Evolutionary conservation across 2,888 invertebrate species (phyloP).

Genomic region (Linnaemya tessellans): DNA sequence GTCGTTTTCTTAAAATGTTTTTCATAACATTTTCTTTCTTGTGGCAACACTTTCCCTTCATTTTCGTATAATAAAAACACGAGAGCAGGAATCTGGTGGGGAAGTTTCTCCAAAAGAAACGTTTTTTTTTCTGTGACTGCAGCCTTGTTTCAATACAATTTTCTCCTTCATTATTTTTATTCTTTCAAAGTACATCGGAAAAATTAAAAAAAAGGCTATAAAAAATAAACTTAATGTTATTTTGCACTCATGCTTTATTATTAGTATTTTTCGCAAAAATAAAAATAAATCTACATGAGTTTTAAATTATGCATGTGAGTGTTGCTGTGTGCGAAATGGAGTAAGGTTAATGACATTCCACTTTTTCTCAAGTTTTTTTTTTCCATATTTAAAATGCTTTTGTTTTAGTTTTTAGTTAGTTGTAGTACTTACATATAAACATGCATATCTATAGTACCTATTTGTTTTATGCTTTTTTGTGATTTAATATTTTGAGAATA

Average conservation of each 20-base stretch:
- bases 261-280: constrained; percentile 56
- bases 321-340: constrained; percentile 55
- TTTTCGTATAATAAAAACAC: not conserved
- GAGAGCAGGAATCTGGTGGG: not conserved
- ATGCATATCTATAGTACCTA: constrained; percentile 1
- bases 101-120: not conserved
- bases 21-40: too few relatives aligned
- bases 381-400: constrained; percentile 42
- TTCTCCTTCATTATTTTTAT: constrained; percentile 19
- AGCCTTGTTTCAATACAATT: constrained; percentile 18
- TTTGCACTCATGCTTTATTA: constrained; percentile 62
- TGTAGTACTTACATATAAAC: not conserved
- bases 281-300: constrained; percentile 53
- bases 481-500: constrained; percentile 20
- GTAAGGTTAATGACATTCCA: constrained; percentile 65
- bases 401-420: constrained; percentile 45
- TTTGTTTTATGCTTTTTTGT: constrained; percentile 10
- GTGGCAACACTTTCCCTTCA: not conserved
- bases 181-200: constrained; percentile 35
- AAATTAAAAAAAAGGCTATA: constrained; percentile 15
- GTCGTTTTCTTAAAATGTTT: too few relatives aligned
- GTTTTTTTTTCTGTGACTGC: not conserved
- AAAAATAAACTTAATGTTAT: constrained; percentile 51
- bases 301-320: constrained; percentile 56
- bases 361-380: constrained; percentile 41